Conservation (phyloP, 2,113 vertebrate species). For the Leucosticte australis region DNA sequence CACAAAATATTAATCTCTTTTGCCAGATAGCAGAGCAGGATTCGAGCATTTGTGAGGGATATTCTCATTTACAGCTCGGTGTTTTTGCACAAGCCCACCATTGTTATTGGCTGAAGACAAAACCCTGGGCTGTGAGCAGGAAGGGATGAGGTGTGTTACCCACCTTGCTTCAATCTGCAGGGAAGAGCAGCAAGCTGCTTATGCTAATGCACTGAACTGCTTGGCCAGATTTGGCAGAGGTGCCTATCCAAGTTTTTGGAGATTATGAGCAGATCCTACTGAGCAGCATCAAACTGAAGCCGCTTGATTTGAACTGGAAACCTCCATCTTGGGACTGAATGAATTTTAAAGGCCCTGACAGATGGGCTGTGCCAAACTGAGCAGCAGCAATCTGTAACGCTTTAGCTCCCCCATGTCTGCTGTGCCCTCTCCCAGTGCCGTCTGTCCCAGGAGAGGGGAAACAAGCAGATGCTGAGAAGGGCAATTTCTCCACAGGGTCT, state of each 20-base stretch:
- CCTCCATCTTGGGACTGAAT: neutral
- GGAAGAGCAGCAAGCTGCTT: neutral
- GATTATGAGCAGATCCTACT: neutral
- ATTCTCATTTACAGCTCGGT: neutral
- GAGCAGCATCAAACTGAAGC: neutral
- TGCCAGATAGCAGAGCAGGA: neutral
- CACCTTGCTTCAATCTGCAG: neutral
- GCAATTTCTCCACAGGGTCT: accelerated
- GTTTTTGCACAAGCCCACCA: neutral
- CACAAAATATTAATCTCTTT: neutral
- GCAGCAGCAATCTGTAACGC: neutral
- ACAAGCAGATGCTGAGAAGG: neutral
- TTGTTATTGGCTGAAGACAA: neutral
- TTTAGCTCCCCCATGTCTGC: neutral
- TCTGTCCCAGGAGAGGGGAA: neutral
- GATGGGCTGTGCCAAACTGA: neutral
- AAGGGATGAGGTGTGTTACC: neutral
- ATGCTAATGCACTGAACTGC: neutral
- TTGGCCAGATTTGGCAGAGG: neutral
- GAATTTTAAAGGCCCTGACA: neutral
- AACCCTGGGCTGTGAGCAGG: neutral
- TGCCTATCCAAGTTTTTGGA: neutral
- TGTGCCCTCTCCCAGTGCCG: neutral
- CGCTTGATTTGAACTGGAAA: neutral
- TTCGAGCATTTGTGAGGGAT: neutral